Conservation (phyloP, 2,797 vertebrate genomes). For the Danio jaintianensis region DNA sequence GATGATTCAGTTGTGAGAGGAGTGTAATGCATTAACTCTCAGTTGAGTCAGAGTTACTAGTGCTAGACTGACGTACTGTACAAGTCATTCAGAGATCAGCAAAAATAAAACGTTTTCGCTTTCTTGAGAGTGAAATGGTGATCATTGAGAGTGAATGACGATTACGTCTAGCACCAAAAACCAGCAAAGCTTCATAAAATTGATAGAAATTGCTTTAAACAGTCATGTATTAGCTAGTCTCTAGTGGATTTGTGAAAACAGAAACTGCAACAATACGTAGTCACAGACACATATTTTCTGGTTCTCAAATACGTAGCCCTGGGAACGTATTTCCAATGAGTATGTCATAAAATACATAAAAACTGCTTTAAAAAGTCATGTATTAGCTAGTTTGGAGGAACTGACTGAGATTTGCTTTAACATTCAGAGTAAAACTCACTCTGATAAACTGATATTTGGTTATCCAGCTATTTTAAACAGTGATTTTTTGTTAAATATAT, state of each 20-base stretch:
- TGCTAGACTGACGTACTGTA: background rate
- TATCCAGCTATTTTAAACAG: background rate
- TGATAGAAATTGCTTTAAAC: background rate
- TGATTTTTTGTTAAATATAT: background rate
- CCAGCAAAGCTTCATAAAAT: background rate
- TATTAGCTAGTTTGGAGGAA: background rate
- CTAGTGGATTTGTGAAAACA: too few relatives aligned
- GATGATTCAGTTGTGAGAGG: background rate
- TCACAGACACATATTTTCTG: too few relatives aligned
- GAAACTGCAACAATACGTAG: too few relatives aligned
- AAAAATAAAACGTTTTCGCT: background rate
- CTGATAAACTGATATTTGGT: background rate
- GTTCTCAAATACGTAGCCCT: too few relatives aligned
- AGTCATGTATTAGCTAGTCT: background rate
- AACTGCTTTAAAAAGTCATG: background rate
- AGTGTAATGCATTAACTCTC: conserved; percentile 5
- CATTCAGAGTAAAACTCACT: background rate
- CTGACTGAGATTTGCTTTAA: background rate
- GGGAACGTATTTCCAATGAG: too few relatives aligned
- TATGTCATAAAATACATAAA: background rate
- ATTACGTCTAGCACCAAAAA: background rate
- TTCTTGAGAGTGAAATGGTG: background rate
- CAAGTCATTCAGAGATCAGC: background rate
- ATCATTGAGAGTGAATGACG: background rate
- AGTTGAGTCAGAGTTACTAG: conserved; percentile 8